phyloP scores from a whole-genome alignment of 2,888 invertebrate species.

The Monopis laevigella region DNA sequence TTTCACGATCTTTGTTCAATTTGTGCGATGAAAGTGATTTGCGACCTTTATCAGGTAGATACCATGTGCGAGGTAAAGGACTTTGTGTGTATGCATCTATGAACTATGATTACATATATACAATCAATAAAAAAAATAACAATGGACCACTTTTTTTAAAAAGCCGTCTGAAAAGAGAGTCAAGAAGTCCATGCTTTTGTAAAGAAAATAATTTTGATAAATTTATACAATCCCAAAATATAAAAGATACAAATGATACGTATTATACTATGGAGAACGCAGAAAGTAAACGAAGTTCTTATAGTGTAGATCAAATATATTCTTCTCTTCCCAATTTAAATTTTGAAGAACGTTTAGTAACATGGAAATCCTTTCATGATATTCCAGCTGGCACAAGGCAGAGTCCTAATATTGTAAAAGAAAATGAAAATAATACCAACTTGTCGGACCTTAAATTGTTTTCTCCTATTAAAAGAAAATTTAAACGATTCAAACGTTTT shows the following conservation, averaged over 20 bases:
- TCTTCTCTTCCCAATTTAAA: too few relatives aligned
- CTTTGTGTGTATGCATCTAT: slow-evolving; percentile 31
- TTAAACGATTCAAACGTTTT: background rate
- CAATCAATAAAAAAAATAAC: slow-evolving; percentile 29
- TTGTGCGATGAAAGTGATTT: background rate
- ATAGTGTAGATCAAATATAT: too few relatives aligned
- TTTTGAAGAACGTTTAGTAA: too few relatives aligned
- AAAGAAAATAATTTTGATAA: slow-evolving; percentile 21
- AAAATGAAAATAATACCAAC: background rate
- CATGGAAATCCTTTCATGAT: too few relatives aligned
- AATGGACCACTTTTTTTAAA: slow-evolving; percentile 34
- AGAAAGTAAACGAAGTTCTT: too few relatives aligned
- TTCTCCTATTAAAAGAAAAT: background rate
- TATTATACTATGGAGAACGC: too few relatives aligned
- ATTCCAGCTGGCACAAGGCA: too few relatives aligned
- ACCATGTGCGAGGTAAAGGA: slow-evolving; percentile 33
- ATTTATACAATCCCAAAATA: too few relatives aligned
- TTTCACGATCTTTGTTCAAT: too few relatives aligned
- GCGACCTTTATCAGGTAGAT: background rate
- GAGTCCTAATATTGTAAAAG: too few relatives aligned
- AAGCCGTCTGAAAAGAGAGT: slow-evolving; percentile 14
- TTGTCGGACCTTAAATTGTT: background rate
- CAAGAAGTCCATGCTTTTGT: slow-evolving; percentile 36
- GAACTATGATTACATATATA: slow-evolving; percentile 34
- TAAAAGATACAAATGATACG: too few relatives aligned